These are phyloP conservation scores for Coracopsis vasa DNA, from an alignment of 2,113 vertebrate species.

Conservation along the genomic window DNA sequence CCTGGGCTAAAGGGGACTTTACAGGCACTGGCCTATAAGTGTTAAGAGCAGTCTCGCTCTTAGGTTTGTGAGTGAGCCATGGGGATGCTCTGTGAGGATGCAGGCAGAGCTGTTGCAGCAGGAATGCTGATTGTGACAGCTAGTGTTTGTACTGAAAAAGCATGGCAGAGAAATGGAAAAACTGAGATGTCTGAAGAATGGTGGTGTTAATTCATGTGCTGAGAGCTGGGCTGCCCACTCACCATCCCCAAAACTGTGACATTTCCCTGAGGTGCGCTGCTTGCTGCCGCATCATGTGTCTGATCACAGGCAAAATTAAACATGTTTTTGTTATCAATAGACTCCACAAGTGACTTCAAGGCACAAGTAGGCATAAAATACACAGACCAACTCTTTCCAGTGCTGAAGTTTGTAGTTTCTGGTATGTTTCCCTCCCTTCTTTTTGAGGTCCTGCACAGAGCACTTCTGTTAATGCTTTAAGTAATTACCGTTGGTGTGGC, in stretches of 20 bases:
- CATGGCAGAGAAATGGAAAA: background rate
- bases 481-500: accelerated
- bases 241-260: background rate
- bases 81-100: background rate
- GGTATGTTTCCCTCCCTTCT: background rate
- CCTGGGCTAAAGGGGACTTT: background rate
- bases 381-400: background rate
- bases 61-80: background rate
- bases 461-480: background rate
- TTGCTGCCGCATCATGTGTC: background rate
- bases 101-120: background rate
- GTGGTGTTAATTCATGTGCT: conserved; percentile 1
- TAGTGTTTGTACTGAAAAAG: background rate
- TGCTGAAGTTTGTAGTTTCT: background rate
- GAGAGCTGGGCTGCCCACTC: background rate
- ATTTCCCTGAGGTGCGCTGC: background rate
- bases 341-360: background rate
- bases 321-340: background rate
- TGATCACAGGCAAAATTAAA: background rate
- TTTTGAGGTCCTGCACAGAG: background rate
- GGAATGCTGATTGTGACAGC: background rate
- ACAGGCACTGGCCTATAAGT: background rate
- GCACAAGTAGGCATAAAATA: background rate
- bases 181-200: background rate
- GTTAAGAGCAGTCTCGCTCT: background rate